A percentile compares a stretch with the other conserved stretches of the same genome.
Conservation (phyloP, 2,797 vertebrate species). For the Eurystomus glaucurus region DNA sequence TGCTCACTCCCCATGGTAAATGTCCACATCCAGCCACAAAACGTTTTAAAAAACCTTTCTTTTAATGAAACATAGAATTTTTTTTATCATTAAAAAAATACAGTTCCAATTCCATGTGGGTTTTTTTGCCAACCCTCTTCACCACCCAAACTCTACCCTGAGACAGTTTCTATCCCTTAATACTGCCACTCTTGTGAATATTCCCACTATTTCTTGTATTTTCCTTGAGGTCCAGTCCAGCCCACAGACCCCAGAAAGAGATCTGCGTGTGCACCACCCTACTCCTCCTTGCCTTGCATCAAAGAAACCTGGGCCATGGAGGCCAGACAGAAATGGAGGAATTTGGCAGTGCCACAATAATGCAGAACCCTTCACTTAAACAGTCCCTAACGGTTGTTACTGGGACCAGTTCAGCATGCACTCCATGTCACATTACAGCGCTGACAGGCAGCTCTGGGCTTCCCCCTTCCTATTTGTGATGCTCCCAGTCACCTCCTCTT, state of each 20-base stretch:
- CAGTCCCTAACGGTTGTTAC: no score
- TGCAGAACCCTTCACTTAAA: no score
- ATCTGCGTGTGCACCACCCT: background rate
- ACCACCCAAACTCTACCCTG: background rate
- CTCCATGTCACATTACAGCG: no score
- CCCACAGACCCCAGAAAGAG: background rate
- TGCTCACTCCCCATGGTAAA: accelerated
- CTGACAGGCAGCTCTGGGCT: no score
- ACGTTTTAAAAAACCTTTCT: background rate
- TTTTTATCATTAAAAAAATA: background rate
- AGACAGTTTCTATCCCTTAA: background rate
- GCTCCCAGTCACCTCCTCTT: no score
- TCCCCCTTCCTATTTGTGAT: no score
- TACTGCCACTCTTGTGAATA: background rate
- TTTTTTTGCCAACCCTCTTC: background rate
- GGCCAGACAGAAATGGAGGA: background rate
- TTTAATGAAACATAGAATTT: background rate
- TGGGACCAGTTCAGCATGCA: no score
- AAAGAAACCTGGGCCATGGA: background rate
- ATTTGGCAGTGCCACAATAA: background rate
- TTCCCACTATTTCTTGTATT: background rate
- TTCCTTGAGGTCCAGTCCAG: background rate
- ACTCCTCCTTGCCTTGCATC: background rate
- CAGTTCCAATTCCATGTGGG: accelerated
- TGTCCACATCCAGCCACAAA: background rate